Conservation (phyloP, 2,797 vertebrate genomes). For the Argya squamiceps region DNA sequence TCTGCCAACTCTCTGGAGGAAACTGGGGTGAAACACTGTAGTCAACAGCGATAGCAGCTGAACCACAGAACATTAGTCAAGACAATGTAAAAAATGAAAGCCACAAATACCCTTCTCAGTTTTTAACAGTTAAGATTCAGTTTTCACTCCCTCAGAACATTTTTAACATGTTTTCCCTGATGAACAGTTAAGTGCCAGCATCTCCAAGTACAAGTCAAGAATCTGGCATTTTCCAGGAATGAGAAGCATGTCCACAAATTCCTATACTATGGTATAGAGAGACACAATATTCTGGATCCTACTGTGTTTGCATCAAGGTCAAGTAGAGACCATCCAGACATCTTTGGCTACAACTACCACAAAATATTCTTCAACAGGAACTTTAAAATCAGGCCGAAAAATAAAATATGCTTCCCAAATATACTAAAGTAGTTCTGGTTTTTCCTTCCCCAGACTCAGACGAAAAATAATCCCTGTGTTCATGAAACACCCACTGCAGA, state of each 20-base stretch:
- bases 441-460: not conserved
- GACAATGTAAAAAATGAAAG: not conserved
- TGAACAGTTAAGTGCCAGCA: slow-evolving; percentile 24
- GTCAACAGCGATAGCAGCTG: not conserved
- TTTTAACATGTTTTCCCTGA: slow-evolving; percentile 38
- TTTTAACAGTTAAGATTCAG: slow-evolving; percentile 8
- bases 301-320: slow-evolving; percentile 5
- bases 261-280: not conserved
- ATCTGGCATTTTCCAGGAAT: slow-evolving; percentile 37
- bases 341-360: not conserved
- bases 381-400: not conserved
- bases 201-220: slow-evolving; percentile 4
- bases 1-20: slow-evolving; percentile 1
- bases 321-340: slow-evolving; percentile 36
- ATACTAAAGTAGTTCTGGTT: not conserved
- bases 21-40: not conserved
- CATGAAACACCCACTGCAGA: not conserved
- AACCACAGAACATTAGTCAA: slow-evolving; percentile 1
- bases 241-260: slow-evolving; percentile 42
- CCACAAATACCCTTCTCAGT: not conserved
- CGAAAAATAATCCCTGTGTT: slow-evolving; percentile 4
- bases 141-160: slow-evolving; percentile 19
- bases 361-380: slow-evolving; percentile 14
- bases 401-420: not conserved
- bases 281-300: slow-evolving; percentile 7